Conservation (phyloP, 2,113 vertebrate species). For the Meleagris gallopavo region DNA sequence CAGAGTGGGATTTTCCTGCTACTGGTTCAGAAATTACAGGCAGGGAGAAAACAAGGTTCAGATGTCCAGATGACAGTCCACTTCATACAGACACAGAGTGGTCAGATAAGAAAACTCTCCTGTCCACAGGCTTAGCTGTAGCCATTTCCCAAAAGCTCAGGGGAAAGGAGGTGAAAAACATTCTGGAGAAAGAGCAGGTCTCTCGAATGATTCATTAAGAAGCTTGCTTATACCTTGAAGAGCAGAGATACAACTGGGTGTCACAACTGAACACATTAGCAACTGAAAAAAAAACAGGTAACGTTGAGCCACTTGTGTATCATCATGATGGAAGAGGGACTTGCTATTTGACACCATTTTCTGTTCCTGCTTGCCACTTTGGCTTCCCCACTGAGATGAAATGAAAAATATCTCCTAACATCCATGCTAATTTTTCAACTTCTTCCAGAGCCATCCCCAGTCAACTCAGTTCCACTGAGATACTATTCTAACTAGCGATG, state of each 20-base stretch:
- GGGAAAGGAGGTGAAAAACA: not conserved
- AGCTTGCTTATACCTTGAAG: not conserved
- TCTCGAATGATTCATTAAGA: not conserved
- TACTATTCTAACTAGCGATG: not conserved
- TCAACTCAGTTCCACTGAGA: not conserved
- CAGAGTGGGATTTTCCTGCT: not conserved
- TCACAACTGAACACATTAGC: not conserved
- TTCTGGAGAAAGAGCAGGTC: not conserved
- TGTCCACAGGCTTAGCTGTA: not conserved
- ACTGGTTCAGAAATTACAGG: not conserved
- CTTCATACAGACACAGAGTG: not conserved
- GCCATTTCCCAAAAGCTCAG: not conserved
- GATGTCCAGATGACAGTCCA: not conserved
- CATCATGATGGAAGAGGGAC: not conserved
- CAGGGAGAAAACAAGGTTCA: not conserved
- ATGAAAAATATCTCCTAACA: not conserved
- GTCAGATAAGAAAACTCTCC: not conserved
- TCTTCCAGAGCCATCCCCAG: not conserved
- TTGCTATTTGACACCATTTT: not conserved
- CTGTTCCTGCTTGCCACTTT: not conserved
- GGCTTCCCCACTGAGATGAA: not conserved
- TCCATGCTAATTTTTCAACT: not conserved
- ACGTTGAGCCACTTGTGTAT: not conserved
- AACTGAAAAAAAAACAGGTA: not conserved
- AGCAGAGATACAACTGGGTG: not conserved